Base-by-base conservation (phyloP, 2,888 invertebrate genomes). In the Drosophila planitibia region DNA sequence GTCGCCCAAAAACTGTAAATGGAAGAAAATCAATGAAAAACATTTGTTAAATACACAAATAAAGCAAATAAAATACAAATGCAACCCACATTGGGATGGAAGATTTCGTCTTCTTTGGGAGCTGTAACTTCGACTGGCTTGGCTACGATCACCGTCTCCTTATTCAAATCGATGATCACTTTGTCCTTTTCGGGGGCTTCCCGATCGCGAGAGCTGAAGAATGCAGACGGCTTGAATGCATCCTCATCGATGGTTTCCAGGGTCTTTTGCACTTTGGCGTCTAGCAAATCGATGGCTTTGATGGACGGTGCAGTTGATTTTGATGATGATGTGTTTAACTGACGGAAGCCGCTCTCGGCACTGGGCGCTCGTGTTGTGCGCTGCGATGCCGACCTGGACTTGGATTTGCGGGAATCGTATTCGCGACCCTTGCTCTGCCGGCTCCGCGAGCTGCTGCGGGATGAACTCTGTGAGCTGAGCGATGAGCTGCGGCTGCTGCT, bases 221-320 rank as follows among this genome's bases (percentile, higher is more conserved):
- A 95, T 2, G 94, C 74, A 77, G 95, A 95, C 1, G 95, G 96
- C 14, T 95, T 94, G 92, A 97, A 97, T 19, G 94, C 94, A 72
- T 97, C 96, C 72, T 94, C 95, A 85, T 97, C 96, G 49, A 97
- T 95, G 87, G 96, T 96, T 2, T 95, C 95, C n/a, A 97, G 89
- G 12, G 96, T 93, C 80, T 95, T 91, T 51, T 83, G 84, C 3
- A 92, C 91, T 39, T 92, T 87, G 16, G 71, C 62, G 59, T 91
- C 91, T 41, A 87, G 74, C 55, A 93, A 67, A 55, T 91, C 87
- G 4, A 92, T 85, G 3, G 74, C 67, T 60, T 91, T 91, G 0
- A 74, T 47, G 5, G 75, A 4, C 16, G 67, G 22, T 41, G 58
- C 33, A 1, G 80, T 61, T 4, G 59, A 33, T 22, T 71, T 25